Percentiles rank a stretch among this genome's conserved stretches.
Evolutionary conservation across 2,113 vertebrate species (phyloP).

Genomic region (Bujurquina vittata): DNA sequence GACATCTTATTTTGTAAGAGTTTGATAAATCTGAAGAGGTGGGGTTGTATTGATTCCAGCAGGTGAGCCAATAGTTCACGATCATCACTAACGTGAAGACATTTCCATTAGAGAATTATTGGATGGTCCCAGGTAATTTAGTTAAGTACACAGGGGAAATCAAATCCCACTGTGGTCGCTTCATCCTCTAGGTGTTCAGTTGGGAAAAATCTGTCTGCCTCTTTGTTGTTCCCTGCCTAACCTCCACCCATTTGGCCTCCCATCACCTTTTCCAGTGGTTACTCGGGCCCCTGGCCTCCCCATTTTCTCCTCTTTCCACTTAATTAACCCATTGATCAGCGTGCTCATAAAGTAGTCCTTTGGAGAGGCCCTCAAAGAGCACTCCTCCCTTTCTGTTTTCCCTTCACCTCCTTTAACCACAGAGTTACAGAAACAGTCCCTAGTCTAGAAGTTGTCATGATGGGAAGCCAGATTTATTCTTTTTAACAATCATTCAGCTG

Average conservation of each 20-base stretch:
- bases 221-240: conserved; percentile 14
- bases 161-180: not conserved
- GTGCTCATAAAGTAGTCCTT: conserved; percentile 74
- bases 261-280: conserved; percentile 12
- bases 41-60: conserved; percentile 34
- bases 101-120: conserved; percentile 24
- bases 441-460: not conserved
- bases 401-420: conserved; percentile 20
- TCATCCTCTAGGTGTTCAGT: not conserved
- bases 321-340: conserved; percentile 81
- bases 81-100: conserved; percentile 33
- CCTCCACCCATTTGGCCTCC: conserved; percentile 28
- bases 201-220: not conserved
- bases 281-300: conserved; percentile 24
- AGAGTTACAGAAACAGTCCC: conserved; percentile 19
- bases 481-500: conserved; percentile 22
- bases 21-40: conserved; percentile 58
- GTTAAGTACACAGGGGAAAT: conserved; percentile 3
- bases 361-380: conserved; percentile 57
- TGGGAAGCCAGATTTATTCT: conserved; percentile 35
- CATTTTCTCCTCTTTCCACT: conserved; percentile 64
- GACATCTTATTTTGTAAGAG: conserved; percentile 58
- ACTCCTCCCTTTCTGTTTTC: conserved; percentile 20
- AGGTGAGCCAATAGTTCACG: conserved; percentile 23
- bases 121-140: conserved; percentile 20